Conservation (phyloP, 1,140 invertebrate species). For the Battus philenor region DNA sequence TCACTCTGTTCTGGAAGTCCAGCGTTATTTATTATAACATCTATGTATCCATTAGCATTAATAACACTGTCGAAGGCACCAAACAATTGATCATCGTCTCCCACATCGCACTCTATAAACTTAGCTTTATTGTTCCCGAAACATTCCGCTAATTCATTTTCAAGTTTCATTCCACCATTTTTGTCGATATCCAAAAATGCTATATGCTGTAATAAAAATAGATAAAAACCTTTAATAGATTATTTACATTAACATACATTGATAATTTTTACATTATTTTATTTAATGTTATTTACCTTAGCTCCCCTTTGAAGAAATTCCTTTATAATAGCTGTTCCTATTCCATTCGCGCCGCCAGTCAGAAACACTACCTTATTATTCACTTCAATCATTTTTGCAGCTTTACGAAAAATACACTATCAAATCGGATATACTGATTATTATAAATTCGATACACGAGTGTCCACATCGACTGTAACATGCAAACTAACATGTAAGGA, state of each 20-base stretch:
- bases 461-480: no score
- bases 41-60: conserved; percentile 74
- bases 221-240: background rate
- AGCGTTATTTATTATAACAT: conserved; percentile 81
- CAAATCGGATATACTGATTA: no score
- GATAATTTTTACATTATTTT: background rate
- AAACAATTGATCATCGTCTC: conserved; percentile 77
- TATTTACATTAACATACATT: background rate
- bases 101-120: conserved; percentile 79
- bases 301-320: conserved; percentile 20
- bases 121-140: conserved; percentile 33
- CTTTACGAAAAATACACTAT: no score
- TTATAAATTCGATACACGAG: no score
- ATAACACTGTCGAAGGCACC: conserved; percentile 76
- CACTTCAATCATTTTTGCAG: conserved; percentile 5
- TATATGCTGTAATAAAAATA: conserved; percentile 23
- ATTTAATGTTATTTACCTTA: conserved; percentile 16
- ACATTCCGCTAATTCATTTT: conserved; percentile 26
- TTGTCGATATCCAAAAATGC: conserved; percentile 25
- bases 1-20: conserved; percentile 53
- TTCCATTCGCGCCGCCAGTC: conserved; percentile 24
- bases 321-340: conserved; percentile 21
- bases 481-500: no score
- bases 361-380: conserved; percentile 23
- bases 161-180: conserved; percentile 17